A percentile compares a stretch with the other conserved stretches of the same genome.
phyloP scores from a whole-genome alignment of 1,140 invertebrate species.

The Nasonia longicornis region DNA sequence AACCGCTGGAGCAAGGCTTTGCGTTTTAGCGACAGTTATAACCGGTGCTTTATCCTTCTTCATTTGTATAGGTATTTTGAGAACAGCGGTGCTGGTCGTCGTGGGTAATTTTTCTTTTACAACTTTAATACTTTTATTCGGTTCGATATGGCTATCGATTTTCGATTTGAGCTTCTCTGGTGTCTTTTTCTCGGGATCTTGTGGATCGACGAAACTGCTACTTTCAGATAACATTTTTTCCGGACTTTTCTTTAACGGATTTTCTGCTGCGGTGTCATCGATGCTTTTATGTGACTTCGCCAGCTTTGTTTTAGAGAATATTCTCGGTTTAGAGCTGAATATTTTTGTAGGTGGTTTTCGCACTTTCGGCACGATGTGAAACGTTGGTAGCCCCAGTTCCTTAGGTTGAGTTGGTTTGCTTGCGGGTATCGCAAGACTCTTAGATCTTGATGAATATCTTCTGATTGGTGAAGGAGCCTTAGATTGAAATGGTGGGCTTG shows the following conservation, averaged over 20 bases:
- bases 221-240: background rate
- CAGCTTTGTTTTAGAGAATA: background rate
- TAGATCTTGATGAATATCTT: no score
- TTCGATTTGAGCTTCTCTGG: background rate
- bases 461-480: no score
- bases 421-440: no score
- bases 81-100: background rate
- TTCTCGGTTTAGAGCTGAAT: background rate
- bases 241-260: background rate
- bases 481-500: no score
- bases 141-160: background rate
- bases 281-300: no score
- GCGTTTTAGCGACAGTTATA: background rate
- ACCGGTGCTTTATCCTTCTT: background rate
- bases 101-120: background rate
- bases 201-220: background rate
- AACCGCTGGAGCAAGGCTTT: background rate
- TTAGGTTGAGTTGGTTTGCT: background rate
- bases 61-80: background rate
- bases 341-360: background rate
- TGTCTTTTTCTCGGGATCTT: background rate
- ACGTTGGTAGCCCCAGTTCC: background rate
- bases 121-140: background rate
- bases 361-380: background rate
- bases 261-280: background rate